Evolutionary conservation across 2,888 invertebrate species (phyloP).

Genomic region (Hedychridium roseum): DNA sequence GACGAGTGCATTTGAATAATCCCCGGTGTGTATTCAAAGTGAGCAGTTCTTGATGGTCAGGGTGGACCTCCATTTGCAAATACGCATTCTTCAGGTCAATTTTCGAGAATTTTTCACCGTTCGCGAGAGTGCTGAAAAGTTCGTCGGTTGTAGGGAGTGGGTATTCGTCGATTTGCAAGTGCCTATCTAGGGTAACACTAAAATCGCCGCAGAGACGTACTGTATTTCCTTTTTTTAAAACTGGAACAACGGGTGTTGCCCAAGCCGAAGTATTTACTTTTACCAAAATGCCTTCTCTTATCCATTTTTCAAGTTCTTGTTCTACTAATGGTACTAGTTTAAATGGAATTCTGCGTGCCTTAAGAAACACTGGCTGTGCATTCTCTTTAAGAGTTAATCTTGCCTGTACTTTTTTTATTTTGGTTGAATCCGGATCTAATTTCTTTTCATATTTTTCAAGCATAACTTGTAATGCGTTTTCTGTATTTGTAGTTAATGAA

Average conservation of each 20-base stretch:
- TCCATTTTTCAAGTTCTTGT: too few relatives aligned
- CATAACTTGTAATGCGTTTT: conserved; percentile 13
- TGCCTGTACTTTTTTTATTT: conserved; percentile 18
- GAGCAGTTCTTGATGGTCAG: conserved; percentile 40
- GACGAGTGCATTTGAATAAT: conserved; percentile 42
- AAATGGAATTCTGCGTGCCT: too few relatives aligned
- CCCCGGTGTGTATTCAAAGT: conserved; percentile 53
- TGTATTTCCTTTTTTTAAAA: too few relatives aligned
- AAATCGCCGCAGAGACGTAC: conserved; percentile 36
- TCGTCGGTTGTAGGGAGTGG: conserved; percentile 40
- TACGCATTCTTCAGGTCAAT: conserved; percentile 46
- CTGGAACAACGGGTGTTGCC: too few relatives aligned
- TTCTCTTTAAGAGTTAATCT: conserved; percentile 23
- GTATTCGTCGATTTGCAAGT: conserved; percentile 31
- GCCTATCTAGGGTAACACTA: conserved; percentile 41
- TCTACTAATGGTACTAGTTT: too few relatives aligned
- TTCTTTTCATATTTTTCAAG: conserved; percentile 9
- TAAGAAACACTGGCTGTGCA: conserved; percentile 24
- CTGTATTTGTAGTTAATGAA: conserved; percentile 3
- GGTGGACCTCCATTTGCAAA: conserved; percentile 49
- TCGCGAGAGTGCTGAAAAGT: conserved; percentile 34
- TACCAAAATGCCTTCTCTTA: conserved; percentile 31
- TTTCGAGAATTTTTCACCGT: too few relatives aligned
- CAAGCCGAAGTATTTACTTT: conserved; percentile 32
- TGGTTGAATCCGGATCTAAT: conserved; percentile 3